Conservation (phyloP, 2,888 invertebrate species). For the Macrosiphum euphorbiae region DNA sequence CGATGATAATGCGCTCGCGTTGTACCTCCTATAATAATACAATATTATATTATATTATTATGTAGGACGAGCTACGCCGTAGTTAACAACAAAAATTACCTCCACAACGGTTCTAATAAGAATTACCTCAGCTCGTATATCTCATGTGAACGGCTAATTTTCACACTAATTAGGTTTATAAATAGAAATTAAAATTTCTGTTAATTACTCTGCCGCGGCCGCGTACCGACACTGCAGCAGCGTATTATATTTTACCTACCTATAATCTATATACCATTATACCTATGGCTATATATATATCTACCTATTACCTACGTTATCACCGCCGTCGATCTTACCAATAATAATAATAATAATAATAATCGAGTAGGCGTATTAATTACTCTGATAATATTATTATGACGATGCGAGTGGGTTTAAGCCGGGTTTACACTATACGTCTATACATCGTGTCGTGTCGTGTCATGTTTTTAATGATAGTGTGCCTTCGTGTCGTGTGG, state of each 20-base stretch:
- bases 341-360: not conserved
- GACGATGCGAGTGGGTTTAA: not conserved
- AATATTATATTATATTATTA: too few relatives aligned
- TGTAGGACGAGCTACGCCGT: not conserved
- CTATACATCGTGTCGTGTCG: too few relatives aligned
- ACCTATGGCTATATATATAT: not conserved
- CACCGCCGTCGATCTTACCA: not conserved
- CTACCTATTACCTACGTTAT: not conserved
- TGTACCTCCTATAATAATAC: not conserved
- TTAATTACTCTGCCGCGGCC: not conserved
- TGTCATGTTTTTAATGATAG: too few relatives aligned
- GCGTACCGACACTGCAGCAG: not conserved
- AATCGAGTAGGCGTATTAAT: not conserved
- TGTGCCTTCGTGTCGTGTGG: too few relatives aligned
- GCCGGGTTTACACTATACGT: too few relatives aligned
- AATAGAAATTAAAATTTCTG: not conserved
- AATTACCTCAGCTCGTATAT: not conserved
- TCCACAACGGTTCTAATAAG: too few relatives aligned
- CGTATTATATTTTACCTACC: not conserved
- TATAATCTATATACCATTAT: not conserved
- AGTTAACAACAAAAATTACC: not conserved
- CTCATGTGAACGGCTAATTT: not conserved
- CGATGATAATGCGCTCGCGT: conserved; percentile 16
- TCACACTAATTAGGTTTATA: not conserved
- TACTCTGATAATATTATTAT: not conserved